These are phyloP conservation scores for Willowsia nigromaculata DNA, from an alignment of 2,888 invertebrate species.

Conservation along the genomic window DNA sequence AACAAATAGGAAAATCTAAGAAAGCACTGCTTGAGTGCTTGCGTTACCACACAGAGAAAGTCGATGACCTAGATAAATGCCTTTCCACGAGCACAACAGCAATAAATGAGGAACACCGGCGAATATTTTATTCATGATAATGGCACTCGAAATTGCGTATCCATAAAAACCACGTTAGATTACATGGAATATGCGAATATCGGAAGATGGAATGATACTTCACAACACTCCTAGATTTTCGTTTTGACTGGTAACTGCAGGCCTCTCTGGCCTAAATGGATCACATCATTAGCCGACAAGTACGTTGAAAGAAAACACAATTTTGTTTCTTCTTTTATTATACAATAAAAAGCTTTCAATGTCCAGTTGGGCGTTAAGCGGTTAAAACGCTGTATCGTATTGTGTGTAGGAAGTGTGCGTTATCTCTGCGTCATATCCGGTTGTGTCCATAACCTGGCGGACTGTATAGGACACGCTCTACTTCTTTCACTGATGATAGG, in stretches of 20 bases:
- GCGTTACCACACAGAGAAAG: constrained; percentile 26
- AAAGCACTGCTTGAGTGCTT: neutral
- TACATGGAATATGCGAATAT: neutral
- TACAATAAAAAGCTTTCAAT: neutral
- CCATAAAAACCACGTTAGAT: neutral
- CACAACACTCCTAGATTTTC: neutral
- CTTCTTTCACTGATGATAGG: neutral
- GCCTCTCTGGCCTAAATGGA: neutral
- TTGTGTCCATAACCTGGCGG: neutral
- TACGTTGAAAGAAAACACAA: neutral
- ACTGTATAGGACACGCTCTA: neutral
- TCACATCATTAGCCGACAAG: neutral
- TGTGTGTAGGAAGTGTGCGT: constrained; percentile 4
- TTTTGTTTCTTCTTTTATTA: neutral
- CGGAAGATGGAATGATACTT: neutral
- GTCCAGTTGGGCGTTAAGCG: neutral
- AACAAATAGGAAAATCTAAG: neutral
- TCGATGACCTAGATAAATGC: constrained; percentile 64
- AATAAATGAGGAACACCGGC: constrained; percentile 41
- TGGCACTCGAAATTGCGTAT: constrained; percentile 21
- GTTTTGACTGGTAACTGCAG: neutral
- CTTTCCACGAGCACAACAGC: constrained; percentile 27
- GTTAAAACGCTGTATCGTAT: neutral
- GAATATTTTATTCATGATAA: constrained; percentile 60
- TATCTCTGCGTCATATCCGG: neutral